phyloP scores from a whole-genome alignment of 2,888 invertebrate species.

The Camptogramma bilineatum region DNA sequence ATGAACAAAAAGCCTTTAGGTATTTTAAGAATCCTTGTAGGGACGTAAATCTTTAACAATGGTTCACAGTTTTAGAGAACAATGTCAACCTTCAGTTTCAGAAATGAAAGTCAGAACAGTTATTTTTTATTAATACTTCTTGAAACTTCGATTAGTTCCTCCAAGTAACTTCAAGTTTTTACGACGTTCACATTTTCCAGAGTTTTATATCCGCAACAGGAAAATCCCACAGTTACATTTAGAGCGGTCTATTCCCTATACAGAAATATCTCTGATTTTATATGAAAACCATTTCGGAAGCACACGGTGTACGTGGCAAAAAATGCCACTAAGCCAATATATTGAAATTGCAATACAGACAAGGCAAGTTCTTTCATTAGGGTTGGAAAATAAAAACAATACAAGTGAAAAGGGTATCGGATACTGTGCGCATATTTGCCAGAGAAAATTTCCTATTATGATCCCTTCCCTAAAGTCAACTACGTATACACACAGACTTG shows the following conservation, averaged over 20 bases:
- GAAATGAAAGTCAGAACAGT: constrained; percentile 20
- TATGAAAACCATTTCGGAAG: constrained; percentile 48
- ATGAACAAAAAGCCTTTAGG: constrained; percentile 70
- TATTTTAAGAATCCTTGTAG: constrained; percentile 64
- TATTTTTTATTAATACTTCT: constrained; percentile 18
- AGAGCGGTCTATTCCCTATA: constrained; percentile 43
- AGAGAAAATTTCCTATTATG: constrained; percentile 82
- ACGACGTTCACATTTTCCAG: constrained; percentile 20
- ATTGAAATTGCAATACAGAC: constrained; percentile 77
- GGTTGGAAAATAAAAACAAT: constrained; percentile 83
- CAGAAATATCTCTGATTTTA: constrained; percentile 48
- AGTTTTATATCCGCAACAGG: constrained; percentile 20
- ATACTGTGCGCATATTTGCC: constrained; percentile 77
- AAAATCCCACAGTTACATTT: constrained; percentile 31
- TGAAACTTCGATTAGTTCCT: constrained; percentile 19
- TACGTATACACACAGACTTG: constrained; percentile 70
- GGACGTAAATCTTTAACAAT: constrained; percentile 54
- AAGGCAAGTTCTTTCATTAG: constrained; percentile 83
- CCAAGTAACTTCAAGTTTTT: constrained; percentile 12
- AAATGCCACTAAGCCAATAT: constrained; percentile 65
- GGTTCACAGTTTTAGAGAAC: constrained; percentile 35
- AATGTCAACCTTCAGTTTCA: constrained; percentile 33
- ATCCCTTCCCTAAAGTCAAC: constrained; percentile 81
- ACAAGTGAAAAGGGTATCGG: constrained; percentile 83
- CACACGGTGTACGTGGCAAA: constrained; percentile 53